Evolutionary conservation across 1,140 invertebrate species (phyloP).

Genomic region (Babylonia areolata): DNA sequence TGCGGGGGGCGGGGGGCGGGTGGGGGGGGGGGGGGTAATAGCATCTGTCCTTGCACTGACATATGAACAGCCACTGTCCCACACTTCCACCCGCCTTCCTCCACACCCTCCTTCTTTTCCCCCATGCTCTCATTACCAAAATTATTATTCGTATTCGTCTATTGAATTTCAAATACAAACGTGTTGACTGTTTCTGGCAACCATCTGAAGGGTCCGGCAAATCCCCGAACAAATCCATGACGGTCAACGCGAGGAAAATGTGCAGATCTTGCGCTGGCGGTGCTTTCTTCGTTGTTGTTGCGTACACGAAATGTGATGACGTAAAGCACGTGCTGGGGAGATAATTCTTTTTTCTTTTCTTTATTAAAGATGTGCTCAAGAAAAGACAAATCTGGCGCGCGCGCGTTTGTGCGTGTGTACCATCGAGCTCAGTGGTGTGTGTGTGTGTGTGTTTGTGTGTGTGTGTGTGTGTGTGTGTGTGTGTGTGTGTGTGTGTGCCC

Average conservation of each 20-base stretch:
- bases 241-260: not conserved
- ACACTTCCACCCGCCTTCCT: no score
- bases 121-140: no score
- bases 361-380: not conserved
- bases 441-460: not conserved
- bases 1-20: no score
- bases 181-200: slow-evolving; percentile 13
- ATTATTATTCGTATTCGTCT: not conserved
- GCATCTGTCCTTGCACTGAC: no score
- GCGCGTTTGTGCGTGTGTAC: not conserved
- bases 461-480: not conserved
- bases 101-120: no score
- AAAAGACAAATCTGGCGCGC: not conserved
- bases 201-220: slow-evolving; percentile 58
- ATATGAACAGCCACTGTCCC: no score
- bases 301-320: slow-evolving; percentile 2
- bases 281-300: not conserved
- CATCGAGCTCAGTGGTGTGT: not conserved
- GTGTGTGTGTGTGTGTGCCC: not conserved
- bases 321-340: not conserved
- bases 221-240: slow-evolving; percentile 66
- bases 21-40: no score
- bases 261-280: not conserved
- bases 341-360: no score
- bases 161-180: not conserved